Evolutionary conservation across 2,797 vertebrate genomes (phyloP), one percentile per base, ranked within the genome.

Genomic region (Leuciscus waleckii): DNA sequence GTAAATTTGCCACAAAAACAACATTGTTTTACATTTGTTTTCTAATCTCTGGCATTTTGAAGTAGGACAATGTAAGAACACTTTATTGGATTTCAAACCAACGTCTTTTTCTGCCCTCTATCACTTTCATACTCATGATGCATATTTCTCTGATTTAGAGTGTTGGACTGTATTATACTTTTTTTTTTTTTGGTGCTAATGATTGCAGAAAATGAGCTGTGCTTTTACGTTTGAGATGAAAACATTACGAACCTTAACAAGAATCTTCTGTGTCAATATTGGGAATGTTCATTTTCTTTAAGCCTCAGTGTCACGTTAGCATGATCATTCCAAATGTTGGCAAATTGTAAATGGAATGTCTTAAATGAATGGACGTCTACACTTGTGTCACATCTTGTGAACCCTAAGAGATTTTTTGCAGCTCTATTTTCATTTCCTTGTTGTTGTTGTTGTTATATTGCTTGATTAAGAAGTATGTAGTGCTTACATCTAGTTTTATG

Each of bases 361-460:
- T 88, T 78, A 65, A 61, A 88, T 71, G 61, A 75, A 84, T 68
- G 67, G 21, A 35, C 76, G 88, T 89, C 76, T 46, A 81, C 85
- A 69, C 82, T 74, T 87, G 78, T 89, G 80, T 81, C 88, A 51
- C 88, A 76, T 32, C 37, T 92, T 93, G 89, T 85, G 87, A 89
- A 83, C 79, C 41, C 51, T 68, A 56, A 88, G 88, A 39, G 80
- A 86, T 90, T 71, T 89, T 88, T 88, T 88, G 51, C 81, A 85
- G 89, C 49, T 61, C 74, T 84, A 88, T 49, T 88, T 54, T 89
- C 82, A 92, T 88, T 69, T 89, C 58, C 65, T 89, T 90, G 63
- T 91, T 89, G 92, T 88, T 89, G 92, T 91, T 89, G 92, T 88
- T 90, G 65, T 91, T 88, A 46, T 74, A 77, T 92, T 91, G 89